Evolutionary conservation across 2,888 invertebrate species (phyloP).

Genomic region (Pandemis cinnamomeana): DNA sequence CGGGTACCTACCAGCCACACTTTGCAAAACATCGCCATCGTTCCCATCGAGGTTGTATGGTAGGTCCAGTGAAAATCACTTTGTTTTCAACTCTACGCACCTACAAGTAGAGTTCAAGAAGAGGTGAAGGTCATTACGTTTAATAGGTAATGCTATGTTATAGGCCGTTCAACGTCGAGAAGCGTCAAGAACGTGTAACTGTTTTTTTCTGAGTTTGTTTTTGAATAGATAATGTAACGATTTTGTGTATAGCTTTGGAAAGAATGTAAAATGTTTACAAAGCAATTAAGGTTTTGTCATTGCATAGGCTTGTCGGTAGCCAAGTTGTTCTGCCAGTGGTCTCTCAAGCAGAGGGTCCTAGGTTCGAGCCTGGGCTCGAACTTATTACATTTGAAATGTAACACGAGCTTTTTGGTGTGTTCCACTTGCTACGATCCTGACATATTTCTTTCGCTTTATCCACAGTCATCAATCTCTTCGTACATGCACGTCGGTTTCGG

Average conservation of each 20-base stretch:
- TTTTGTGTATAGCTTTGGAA: neutral
- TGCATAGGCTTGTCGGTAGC: no score
- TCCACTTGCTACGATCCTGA: no score
- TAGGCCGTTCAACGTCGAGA: neutral
- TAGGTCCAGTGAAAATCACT: neutral
- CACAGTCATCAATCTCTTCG: no score
- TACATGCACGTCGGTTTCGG: no score
- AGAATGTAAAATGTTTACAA: no score
- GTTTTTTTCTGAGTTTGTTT: neutral
- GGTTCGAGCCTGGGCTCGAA: no score
- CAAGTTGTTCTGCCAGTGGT: no score
- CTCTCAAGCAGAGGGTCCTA: no score
- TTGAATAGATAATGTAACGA: neutral
- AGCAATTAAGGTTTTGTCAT: no score
- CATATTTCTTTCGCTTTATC: no score
- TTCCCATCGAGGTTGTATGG: neutral
- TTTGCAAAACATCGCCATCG: neutral
- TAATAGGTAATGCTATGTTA: slow-evolving; percentile 2
- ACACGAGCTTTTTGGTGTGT: no score
- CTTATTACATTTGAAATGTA: no score
- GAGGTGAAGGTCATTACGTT: neutral
- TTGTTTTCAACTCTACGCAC: neutral
- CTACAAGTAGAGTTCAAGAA: neutral
- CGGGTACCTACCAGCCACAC: neutral
- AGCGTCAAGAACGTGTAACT: neutral